Evolutionary conservation across 2,113 vertebrate genomes (phyloP).

Genomic region (Melanocharis versteri): DNA sequence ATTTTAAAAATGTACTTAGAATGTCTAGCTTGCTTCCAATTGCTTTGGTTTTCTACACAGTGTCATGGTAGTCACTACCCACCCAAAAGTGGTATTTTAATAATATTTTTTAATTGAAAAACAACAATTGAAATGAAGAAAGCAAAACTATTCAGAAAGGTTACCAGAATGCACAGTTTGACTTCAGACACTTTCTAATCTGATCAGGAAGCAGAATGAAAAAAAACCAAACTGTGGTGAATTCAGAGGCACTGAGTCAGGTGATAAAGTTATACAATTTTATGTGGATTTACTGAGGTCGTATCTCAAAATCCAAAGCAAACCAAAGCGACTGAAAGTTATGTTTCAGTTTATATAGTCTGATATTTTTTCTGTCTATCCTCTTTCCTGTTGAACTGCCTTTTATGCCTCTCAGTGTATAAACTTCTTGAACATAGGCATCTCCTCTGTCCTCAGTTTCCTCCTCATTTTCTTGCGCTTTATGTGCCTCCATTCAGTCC

Average conservation of each 20-base stretch:
- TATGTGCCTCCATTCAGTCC: not conserved
- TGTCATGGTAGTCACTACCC: not conserved
- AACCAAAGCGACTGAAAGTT: not conserved
- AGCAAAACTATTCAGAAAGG: not conserved
- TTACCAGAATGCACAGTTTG: not conserved
- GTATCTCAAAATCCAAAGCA: not conserved
- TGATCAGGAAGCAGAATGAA: not conserved
- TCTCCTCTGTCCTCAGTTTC: not conserved
- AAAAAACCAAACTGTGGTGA: not conserved
- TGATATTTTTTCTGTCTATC: not conserved
- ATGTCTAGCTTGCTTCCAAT: constrained; percentile 3
- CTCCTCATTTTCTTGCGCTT: not conserved
- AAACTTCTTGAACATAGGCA: not conserved
- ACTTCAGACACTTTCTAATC: not conserved
- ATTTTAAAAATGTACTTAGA: constrained; percentile 61
- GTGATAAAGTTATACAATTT: not conserved
- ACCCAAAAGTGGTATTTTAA: constrained; percentile 32
- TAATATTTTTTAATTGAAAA: constrained; percentile 5
- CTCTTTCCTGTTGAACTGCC: not conserved
- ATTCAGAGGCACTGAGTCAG: not conserved
- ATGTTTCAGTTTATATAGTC: not conserved
- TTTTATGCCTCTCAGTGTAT: not conserved
- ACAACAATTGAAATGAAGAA: not conserved
- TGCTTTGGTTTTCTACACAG: constrained; percentile 14
- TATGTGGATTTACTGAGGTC: not conserved